These are phyloP conservation scores for Coelinius sp. DNA, from an alignment of 2,888 invertebrate species.

Conservation along the genomic window DNA sequence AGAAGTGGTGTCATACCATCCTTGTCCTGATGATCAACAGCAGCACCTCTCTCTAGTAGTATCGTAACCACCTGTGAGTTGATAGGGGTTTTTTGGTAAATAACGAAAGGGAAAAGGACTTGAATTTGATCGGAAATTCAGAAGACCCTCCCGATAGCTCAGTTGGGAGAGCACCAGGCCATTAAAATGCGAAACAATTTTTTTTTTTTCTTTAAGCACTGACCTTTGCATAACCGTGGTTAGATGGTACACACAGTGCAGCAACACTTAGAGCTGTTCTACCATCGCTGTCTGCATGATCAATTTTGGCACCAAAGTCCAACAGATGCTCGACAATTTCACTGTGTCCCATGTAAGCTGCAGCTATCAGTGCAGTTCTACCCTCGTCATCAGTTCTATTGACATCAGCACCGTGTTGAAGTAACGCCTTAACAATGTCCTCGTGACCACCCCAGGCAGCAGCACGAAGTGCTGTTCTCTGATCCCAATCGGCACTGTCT, in stretches of 20 bases:
- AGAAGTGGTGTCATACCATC: constrained; percentile 90
- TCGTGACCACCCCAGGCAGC: constrained; percentile 97
- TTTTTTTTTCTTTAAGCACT: not conserved
- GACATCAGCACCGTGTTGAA: constrained; percentile 84
- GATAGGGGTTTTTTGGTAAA: not conserved
- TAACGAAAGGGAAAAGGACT: no score
- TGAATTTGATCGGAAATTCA: no score
- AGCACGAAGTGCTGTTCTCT: constrained; percentile 89
- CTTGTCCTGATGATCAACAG: constrained; percentile 86
- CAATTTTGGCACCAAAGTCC: constrained; percentile 85
- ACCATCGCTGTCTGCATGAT: constrained; percentile 90
- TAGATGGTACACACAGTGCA: constrained; percentile 86
- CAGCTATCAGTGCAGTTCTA: constrained; percentile 93
- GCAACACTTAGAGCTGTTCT: constrained; percentile 91
- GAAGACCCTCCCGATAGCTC: not conserved
- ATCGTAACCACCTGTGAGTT: constrained; percentile 76
- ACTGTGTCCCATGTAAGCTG: constrained; percentile 97
- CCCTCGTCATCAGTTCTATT: constrained; percentile 91
- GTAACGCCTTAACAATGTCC: constrained; percentile 82
- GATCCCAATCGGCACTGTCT: constrained; percentile 89
- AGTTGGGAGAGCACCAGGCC: no score
- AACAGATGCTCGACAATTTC: constrained; percentile 89
- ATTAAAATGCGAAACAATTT: not conserved
- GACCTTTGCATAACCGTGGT: constrained; percentile 79
- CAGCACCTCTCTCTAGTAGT: constrained; percentile 85